These are phyloP conservation scores for Sarcophaga rosellei DNA, from an alignment of 2,888 invertebrate species.

Conservation along the genomic window DNA sequence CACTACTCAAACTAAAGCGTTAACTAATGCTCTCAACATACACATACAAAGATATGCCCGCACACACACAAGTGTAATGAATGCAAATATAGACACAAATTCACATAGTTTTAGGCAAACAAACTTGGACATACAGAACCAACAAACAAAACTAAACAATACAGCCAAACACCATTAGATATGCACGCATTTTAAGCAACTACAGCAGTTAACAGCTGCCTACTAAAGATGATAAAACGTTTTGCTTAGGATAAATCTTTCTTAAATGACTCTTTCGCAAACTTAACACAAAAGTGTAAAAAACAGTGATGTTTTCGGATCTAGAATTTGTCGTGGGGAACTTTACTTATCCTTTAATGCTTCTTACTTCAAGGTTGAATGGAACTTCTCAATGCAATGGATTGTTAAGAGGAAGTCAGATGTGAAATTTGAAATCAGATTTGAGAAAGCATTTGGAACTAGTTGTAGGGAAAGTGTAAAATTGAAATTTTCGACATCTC, in stretches of 20 bases:
- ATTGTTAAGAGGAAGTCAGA: too few species aligned
- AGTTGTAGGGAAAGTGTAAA: too few species aligned
- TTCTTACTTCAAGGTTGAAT: too few species aligned
- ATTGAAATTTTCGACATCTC: too few species aligned
- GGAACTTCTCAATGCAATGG: too few species aligned
- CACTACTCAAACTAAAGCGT: conserved; percentile 60
- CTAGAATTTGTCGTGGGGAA: too few species aligned
- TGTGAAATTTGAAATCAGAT: too few species aligned
- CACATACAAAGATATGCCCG: conserved; percentile 19
- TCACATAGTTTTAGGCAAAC: not conserved
- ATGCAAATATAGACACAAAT: not conserved
- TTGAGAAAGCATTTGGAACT: too few species aligned
- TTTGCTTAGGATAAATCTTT: not conserved
- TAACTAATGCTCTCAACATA: conserved; percentile 56
- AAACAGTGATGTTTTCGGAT: too few species aligned
- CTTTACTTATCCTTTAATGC: too few species aligned
- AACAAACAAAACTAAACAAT: not conserved
- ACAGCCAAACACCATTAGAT: not conserved
- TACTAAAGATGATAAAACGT: not conserved
- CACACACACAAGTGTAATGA: not conserved
- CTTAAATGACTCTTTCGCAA: too few species aligned
- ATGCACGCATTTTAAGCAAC: conserved; percentile 24
- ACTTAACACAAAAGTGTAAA: too few species aligned
- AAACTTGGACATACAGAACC: not conserved
- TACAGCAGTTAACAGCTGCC: not conserved